These are phyloP conservation scores for Tyrannus savana DNA, from an alignment of 2,113 vertebrate genomes.

Conservation along the genomic window DNA sequence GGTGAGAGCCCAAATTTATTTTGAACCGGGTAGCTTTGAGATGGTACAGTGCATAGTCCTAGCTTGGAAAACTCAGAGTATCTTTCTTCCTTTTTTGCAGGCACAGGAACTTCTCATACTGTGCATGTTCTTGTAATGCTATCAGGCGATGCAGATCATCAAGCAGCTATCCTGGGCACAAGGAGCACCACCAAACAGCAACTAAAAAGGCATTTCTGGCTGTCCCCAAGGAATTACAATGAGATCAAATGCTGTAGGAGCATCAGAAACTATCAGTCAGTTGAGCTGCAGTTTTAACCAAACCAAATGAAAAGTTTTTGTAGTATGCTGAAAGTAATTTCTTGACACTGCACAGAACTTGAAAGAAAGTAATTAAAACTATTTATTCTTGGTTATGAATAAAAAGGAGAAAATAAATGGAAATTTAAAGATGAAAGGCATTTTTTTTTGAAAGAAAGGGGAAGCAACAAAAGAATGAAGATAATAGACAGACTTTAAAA, in stretches of 20 bases:
- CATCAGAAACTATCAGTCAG: neutral
- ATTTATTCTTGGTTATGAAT: neutral
- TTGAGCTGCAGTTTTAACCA: neutral
- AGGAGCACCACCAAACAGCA: neutral
- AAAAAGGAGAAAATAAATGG: neutral
- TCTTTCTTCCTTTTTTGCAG: neutral
- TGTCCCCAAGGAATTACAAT: neutral
- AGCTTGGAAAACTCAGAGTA: neutral
- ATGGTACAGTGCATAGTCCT: neutral
- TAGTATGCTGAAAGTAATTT: neutral
- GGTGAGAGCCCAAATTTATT: neutral
- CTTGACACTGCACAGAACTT: neutral
- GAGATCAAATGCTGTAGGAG: neutral
- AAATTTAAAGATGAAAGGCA: neutral
- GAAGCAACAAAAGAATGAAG: neutral
- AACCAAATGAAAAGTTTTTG: neutral
- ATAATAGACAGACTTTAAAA: neutral
- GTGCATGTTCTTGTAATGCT: neutral
- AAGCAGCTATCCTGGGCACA: neutral
- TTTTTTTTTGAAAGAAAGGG: neutral
- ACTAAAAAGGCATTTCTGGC: neutral
- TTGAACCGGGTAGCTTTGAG: neutral
- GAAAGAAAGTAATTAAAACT: neutral
- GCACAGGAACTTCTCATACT: neutral
- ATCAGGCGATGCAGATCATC: neutral